phyloP scores from a whole-genome alignment of 2,113 vertebrate species.

The Notarius quadriscutis region DNA sequence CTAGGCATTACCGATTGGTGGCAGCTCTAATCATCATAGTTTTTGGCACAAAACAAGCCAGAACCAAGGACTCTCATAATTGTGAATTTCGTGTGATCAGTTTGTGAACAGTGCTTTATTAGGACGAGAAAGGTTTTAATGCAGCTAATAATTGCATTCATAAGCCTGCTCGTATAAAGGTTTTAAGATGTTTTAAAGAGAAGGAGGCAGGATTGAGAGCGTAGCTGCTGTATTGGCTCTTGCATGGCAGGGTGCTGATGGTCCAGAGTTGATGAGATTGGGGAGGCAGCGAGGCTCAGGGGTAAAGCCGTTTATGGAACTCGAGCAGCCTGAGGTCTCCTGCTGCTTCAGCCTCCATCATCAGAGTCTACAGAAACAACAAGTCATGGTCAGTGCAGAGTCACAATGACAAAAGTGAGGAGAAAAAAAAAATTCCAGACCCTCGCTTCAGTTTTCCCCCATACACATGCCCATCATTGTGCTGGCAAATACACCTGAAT shows the following conservation, averaged over 20 bases:
- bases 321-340: constrained; percentile 79
- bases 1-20: not conserved
- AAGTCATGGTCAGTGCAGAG: not conserved
- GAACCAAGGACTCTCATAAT: not conserved
- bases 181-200: not conserved
- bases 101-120: not conserved
- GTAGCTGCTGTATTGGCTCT: not conserved
- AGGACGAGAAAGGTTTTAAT: not conserved
- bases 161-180: not conserved
- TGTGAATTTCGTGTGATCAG: not conserved
- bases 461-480: not conserved
- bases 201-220: not conserved
- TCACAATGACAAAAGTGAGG: not conserved
- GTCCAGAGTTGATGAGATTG: constrained; percentile 2
- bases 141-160: not conserved
- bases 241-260: not conserved
- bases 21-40: not conserved
- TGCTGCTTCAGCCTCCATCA: constrained; percentile 80
- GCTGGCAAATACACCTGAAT: not conserved
- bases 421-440: not conserved
- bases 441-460: not conserved
- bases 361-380: constrained; percentile 75
- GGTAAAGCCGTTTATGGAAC: constrained; percentile 77
- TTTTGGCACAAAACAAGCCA: not conserved
- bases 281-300: constrained; percentile 55